Base-by-base conservation (phyloP, 2,797 vertebrate genomes). In the Channallabes apus region DNA sequence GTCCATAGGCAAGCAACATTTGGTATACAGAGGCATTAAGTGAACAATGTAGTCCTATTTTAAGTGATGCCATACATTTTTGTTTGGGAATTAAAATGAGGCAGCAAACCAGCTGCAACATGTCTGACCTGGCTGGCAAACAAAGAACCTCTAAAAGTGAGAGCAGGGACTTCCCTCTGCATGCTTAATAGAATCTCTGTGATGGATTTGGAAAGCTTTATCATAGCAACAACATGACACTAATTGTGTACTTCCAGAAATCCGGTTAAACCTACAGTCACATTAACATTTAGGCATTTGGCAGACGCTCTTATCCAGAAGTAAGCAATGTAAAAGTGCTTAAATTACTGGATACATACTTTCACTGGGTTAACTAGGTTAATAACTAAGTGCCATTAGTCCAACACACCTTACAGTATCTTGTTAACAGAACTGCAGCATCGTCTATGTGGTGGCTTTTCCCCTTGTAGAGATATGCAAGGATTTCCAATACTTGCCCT, bases 61-160 rank as follows among this genome's bases (percentile, higher is more conserved):
- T 82, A 82, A 14, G 56, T 3, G 41, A 76, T 29, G 72, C 80
- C 62, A 68, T 87, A 87, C 72, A 22, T 75, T 87, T 84, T 86
- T 72, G 35, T 88, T 82, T 41, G 59, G 84, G 58, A 79, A 87
- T 67, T 84, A 65, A 84, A 84, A 83, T 54, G 68, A 88, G 54
- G 62, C 80, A 83, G 85, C 78, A 84, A 89, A 87, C 83, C 89
- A 86, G 86, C 67, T 89, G 85, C 72, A 91, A 85, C 87, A 87
- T 84, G 88, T 86, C 86, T 82, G 82, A n/a, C 67, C 72, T 86
- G 84, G 82, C 79, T 77, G 18, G 6, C 27, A 65, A 85, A 87
- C 86, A 84, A 87, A 87, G 62, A 32, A 82, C 82, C 56, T 82
- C 78, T 35, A 38, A 87, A 69, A 20, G 78, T 11, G 46, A 85